phyloP scores from a whole-genome alignment of 2,888 invertebrate genomes.

The Cepaea hortensis region DNA sequence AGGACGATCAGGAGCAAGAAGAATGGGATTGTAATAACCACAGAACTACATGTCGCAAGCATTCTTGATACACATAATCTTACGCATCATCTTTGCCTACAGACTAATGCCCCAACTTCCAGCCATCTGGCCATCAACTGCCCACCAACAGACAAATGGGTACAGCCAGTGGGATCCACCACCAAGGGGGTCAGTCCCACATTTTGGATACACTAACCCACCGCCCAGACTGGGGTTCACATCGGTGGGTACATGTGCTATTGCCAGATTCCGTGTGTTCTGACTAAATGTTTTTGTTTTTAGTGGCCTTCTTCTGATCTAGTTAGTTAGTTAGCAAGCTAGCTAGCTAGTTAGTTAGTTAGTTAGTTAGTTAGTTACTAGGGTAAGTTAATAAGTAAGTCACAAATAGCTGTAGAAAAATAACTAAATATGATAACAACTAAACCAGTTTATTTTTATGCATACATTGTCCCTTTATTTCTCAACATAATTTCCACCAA shows the following conservation, averaged over 20 bases:
- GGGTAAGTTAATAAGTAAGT: too few species aligned
- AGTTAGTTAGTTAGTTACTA: too few species aligned
- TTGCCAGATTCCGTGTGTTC: not conserved
- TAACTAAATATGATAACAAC: too few species aligned
- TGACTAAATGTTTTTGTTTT: not conserved
- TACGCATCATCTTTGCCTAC: not conserved
- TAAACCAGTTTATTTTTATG: too few species aligned
- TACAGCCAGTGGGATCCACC: constrained; percentile 52
- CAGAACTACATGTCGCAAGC: not conserved
- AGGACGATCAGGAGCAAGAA: too few species aligned
- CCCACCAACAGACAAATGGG: constrained; percentile 46
- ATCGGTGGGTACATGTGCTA: constrained; percentile 30
- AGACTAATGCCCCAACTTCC: constrained; percentile 51
- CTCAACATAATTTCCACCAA: too few species aligned
- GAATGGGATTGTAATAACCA: too few species aligned
- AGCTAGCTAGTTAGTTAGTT: too few species aligned
- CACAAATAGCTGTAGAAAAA: too few species aligned
- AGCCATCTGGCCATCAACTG: constrained; percentile 44
- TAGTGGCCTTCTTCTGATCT: too few species aligned
- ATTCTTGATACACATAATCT: not conserved
- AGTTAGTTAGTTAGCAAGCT: too few species aligned
- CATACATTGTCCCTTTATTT: too few species aligned
- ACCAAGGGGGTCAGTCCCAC: constrained; percentile 40
- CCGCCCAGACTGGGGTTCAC: constrained; percentile 38
- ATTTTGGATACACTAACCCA: constrained; percentile 50